A percentile compares a stretch with the other conserved stretches of the same genome.
Conservation (phyloP, 2,888 invertebrate species). For the Ennomos erosarius region DNA sequence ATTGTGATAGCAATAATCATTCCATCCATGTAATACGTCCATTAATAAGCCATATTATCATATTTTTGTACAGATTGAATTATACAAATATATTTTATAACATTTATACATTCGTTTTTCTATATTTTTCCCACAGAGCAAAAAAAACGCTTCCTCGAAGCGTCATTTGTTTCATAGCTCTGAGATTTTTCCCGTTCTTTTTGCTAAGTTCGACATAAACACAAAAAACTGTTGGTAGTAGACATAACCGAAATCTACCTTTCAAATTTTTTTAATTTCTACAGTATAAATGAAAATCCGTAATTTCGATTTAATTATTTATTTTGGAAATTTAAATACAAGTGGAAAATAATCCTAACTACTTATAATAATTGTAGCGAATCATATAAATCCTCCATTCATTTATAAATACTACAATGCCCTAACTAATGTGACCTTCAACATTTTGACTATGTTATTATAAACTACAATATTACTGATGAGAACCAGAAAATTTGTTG, state of each 20-base stretch:
- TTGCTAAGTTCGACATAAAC: too few species aligned
- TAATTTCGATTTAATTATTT: constrained; percentile 60
- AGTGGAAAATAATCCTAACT: constrained; percentile 65
- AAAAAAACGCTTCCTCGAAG: too few species aligned
- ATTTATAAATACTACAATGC: constrained; percentile 58
- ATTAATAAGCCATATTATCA: constrained; percentile 69
- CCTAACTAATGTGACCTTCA: constrained; percentile 46
- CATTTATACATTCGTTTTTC: constrained; percentile 28
- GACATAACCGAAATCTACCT: not conserved
- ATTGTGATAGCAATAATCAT: constrained; percentile 57
- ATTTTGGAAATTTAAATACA: constrained; percentile 80
- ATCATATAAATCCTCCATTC: constrained; percentile 52
- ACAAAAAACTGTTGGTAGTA: too few species aligned
- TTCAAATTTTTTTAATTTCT: too few species aligned
- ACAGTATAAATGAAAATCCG: too few species aligned
- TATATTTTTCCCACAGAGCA: too few species aligned
- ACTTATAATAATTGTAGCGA: constrained; percentile 51
- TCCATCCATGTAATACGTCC: constrained; percentile 64
- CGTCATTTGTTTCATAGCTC: too few species aligned
- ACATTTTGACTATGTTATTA: constrained; percentile 59
- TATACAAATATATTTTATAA: constrained; percentile 49
- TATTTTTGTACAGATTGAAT: constrained; percentile 60
- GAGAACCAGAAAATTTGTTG: too few species aligned
- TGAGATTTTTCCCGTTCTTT: too few species aligned
- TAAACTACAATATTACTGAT: constrained; percentile 46